Percentiles rank a stretch among this genome's conserved stretches.
These are phyloP conservation scores for Eubasilissa splendida DNA, from an alignment of 2,888 invertebrate species.

Conservation along the genomic window DNA sequence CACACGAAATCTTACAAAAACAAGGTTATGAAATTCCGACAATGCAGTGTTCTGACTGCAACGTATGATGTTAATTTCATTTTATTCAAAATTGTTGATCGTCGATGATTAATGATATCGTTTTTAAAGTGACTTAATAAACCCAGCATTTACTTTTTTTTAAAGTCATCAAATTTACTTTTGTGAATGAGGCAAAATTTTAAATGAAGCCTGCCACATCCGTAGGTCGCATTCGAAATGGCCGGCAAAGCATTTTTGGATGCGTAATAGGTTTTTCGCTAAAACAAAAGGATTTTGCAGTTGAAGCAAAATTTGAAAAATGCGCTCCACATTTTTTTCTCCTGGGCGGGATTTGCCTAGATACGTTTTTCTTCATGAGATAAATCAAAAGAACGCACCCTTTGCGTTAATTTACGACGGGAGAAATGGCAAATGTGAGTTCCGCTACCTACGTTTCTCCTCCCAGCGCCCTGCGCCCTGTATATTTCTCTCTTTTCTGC, in stretches of 20 bases:
- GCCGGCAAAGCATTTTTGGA: slow-evolving; percentile 17
- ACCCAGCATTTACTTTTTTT: too few species aligned
- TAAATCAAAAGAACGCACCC: slow-evolving; percentile 57
- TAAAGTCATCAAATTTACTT: not conserved
- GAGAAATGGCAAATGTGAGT: slow-evolving; percentile 56
- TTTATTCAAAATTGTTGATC: not conserved
- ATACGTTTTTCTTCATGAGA: slow-evolving; percentile 46
- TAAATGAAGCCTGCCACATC: not conserved
- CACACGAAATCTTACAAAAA: not conserved
- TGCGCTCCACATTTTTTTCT: slow-evolving; percentile 35
- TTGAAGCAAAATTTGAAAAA: slow-evolving; percentile 35
- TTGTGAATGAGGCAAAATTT: slow-evolving; percentile 22
- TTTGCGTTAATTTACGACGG: slow-evolving; percentile 55
- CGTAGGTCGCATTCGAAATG: slow-evolving; percentile 33
- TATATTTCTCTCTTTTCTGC: slow-evolving; percentile 1
- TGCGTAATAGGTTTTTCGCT: slow-evolving; percentile 34
- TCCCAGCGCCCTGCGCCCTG: not conserved
- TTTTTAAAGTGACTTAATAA: not conserved
- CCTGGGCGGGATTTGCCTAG: slow-evolving; percentile 40
- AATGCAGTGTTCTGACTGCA: not conserved
- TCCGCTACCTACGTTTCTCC: slow-evolving; percentile 36
- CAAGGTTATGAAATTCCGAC: not conserved
- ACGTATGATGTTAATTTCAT: not conserved
- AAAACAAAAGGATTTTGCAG: slow-evolving; percentile 51
- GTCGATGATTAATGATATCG: not conserved